Evolutionary conservation across 2,888 invertebrate species (phyloP).

Genomic region (Agriopis marginaria): DNA sequence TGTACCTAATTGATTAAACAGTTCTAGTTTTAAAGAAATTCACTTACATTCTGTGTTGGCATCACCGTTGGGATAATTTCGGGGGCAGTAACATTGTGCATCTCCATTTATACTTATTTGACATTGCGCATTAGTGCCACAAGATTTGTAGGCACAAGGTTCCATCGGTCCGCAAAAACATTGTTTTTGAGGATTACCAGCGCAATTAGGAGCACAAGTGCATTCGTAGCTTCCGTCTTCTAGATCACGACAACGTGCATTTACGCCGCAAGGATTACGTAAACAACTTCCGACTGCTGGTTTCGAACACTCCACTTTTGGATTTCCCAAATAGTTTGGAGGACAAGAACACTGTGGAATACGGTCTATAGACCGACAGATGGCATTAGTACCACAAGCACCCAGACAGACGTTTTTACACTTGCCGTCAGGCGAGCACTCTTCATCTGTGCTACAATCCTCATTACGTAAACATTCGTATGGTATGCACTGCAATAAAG

Average conservation of each 20-base stretch:
- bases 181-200: slow-evolving; percentile 92
- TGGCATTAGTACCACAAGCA: slow-evolving; percentile 94
- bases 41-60: slow-evolving; percentile 94
- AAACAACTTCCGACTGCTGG: slow-evolving; percentile 90
- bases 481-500: slow-evolving; percentile 90
- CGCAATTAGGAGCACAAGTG: slow-evolving; percentile 92
- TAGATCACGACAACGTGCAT: slow-evolving; percentile 92
- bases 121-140: slow-evolving; percentile 94
- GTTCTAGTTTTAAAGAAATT: slow-evolving; percentile 14
- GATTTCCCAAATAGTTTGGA: slow-evolving; percentile 92
- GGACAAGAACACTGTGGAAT: slow-evolving; percentile 94
- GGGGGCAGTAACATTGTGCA: slow-evolving; percentile 94
- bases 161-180: slow-evolving; percentile 92
- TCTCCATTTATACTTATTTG: slow-evolving; percentile 89
- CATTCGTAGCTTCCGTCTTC: slow-evolving; percentile 92
- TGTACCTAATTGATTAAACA: not conserved
- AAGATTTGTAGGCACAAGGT: slow-evolving; percentile 92
- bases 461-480: slow-evolving; percentile 92
- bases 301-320: slow-evolving; percentile 91
- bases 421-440: slow-evolving; percentile 88
- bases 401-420: slow-evolving; percentile 94
- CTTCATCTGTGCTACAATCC: slow-evolving; percentile 92
- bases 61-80: slow-evolving; percentile 93
- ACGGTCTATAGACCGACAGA: slow-evolving; percentile 92
- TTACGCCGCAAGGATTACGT: slow-evolving; percentile 93